Evolutionary conservation across 2,113 vertebrate genomes (phyloP).

Genomic region (Pomatostomus ruficeps): DNA sequence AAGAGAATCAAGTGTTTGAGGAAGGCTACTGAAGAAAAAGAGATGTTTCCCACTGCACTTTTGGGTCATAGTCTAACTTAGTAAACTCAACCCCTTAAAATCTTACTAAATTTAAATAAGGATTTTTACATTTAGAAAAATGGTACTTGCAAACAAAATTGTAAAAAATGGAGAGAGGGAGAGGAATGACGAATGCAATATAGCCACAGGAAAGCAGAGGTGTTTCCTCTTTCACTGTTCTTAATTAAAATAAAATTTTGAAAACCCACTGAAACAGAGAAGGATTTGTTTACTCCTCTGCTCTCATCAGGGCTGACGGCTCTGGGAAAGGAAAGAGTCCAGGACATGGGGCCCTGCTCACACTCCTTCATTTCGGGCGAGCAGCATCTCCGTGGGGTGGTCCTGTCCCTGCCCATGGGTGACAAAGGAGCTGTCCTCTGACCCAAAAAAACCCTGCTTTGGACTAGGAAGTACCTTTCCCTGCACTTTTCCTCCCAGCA

Average conservation of each 20-base stretch:
- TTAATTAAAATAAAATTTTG: not conserved
- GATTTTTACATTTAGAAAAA: not conserved
- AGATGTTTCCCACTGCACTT: not conserved
- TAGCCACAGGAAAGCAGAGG: slow-evolving; percentile 37
- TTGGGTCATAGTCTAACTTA: not conserved
- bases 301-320: not conserved
- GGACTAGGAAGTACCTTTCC: not conserved
- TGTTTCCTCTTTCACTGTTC: slow-evolving; percentile 4
- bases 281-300: not conserved
- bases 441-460: not conserved
- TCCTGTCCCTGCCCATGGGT: too few species aligned
- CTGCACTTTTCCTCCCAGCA: not conserved
- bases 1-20: not conserved
- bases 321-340: not conserved
- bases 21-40: not conserved
- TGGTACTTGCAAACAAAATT: not conserved
- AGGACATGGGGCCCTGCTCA: not conserved
- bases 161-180: not conserved
- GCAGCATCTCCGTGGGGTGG: not conserved
- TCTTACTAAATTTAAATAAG: slow-evolving; percentile 20
- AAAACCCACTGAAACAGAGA: not conserved
- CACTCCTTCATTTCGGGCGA: fast-evolving
- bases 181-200: not conserved
- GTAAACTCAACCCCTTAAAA: not conserved
- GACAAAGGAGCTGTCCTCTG: not conserved